Conservation (phyloP, 2,113 vertebrate species). For the Synchiropus splendidus region DNA sequence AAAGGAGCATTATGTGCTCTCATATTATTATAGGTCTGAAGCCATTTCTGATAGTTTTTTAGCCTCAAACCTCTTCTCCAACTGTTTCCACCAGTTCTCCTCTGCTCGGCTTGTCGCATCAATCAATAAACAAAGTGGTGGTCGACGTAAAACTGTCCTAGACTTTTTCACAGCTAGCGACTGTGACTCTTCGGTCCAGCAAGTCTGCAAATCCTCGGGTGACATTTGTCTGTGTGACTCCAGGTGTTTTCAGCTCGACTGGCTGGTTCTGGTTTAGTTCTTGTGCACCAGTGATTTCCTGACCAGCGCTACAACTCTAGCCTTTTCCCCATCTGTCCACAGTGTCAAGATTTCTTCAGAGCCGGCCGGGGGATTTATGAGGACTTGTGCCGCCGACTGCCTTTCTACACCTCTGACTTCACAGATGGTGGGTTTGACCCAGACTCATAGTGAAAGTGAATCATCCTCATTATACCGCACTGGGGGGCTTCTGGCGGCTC, state of each 20-base stretch:
- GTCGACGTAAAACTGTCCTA: too few species aligned
- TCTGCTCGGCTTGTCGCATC: too few species aligned
- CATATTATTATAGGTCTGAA: too few species aligned
- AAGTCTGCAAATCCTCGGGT: too few species aligned
- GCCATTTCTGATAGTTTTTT: too few species aligned
- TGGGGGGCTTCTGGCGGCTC: conserved; percentile 26
- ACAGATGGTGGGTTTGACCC: conserved; percentile 80
- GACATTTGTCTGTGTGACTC: background rate
- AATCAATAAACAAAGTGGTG: too few species aligned
- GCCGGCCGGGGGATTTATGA: conserved; percentile 88
- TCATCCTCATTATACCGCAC: conserved; percentile 40
- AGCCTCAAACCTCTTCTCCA: conserved; percentile 3
- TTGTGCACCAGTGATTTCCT: background rate
- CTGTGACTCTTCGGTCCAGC: too few species aligned
- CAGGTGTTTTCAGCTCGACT: background rate
- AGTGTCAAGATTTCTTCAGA: conserved; percentile 74
- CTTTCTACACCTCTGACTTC: conserved; percentile 88
- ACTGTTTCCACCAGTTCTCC: background rate
- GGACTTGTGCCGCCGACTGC: conserved; percentile 83
- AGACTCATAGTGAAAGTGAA: conserved; percentile 33
- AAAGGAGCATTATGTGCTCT: too few species aligned
- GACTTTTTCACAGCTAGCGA: too few species aligned
- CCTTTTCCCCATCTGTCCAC: conserved; percentile 19
- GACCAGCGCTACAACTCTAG: conserved; percentile 8
- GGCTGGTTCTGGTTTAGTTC: background rate